These are phyloP conservation scores for Eugnorisma glareosa DNA, from an alignment of 2,888 invertebrate species.

Conservation along the genomic window DNA sequence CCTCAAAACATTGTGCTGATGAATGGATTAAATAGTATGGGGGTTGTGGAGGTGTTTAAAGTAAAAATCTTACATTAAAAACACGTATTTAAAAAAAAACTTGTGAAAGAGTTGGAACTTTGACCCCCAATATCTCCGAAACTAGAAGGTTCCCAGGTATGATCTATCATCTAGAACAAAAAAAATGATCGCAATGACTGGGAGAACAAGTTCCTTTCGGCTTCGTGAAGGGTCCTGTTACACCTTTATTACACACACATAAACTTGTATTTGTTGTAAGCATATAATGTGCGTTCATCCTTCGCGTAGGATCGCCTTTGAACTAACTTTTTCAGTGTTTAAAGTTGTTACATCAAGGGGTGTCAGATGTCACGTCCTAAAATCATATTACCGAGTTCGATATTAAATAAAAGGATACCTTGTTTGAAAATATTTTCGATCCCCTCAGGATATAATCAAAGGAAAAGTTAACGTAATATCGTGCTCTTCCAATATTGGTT, in stretches of 20 bases:
- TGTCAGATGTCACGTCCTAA: not conserved
- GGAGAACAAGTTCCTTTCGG: no score
- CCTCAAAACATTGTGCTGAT: no score
- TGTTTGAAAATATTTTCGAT: not conserved
- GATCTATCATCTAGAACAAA: no score
- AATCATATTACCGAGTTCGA: not conserved
- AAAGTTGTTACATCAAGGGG: slow-evolving; percentile 1
- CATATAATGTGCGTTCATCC: not conserved
- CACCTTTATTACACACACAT: not conserved
- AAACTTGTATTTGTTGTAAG: not conserved
- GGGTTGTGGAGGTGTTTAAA: no score
- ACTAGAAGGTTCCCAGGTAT: no score
- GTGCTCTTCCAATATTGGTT: not conserved
- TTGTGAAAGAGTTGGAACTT: no score
- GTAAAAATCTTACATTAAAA: no score
- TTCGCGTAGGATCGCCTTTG: slow-evolving; percentile 4
- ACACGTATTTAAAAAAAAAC: no score
- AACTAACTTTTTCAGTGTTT: slow-evolving; percentile 4
- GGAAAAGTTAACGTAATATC: not conserved
- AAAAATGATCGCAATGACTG: no score
- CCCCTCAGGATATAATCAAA: not conserved
- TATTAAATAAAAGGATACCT: not conserved
- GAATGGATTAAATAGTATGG: no score
- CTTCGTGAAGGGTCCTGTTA: no score
- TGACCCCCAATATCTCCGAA: no score